Conservation (phyloP, 2,888 invertebrate genomes). For the Xestobium rufovillosum region DNA sequence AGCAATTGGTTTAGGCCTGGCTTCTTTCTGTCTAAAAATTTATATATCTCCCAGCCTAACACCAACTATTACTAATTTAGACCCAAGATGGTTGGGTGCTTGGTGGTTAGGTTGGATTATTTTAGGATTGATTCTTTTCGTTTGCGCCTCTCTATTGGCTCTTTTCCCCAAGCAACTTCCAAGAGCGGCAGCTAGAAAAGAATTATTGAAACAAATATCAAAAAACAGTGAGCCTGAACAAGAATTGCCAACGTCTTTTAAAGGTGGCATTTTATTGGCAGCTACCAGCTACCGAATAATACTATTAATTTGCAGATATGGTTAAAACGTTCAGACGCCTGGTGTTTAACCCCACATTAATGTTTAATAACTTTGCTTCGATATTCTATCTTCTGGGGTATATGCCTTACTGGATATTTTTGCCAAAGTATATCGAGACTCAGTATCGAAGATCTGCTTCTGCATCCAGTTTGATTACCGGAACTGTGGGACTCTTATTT, state of each 20-base stretch:
- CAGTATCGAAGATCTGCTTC: constrained; percentile 72
- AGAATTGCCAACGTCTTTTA: constrained; percentile 43
- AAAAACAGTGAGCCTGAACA: constrained; percentile 26
- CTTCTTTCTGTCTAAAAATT: constrained; percentile 56
- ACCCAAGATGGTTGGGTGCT: constrained; percentile 75
- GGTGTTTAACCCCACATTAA: constrained; percentile 57
- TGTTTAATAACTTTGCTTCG: constrained; percentile 66
- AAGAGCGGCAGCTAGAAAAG: constrained; percentile 52
- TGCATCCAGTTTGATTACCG: constrained; percentile 66
- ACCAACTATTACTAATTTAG: constrained; percentile 56
- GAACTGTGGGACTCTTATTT: constrained; percentile 60
- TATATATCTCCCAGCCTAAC: constrained; percentile 59
- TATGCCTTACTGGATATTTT: constrained; percentile 71
- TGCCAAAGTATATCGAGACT: constrained; percentile 77
- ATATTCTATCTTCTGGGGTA: constrained; percentile 66
- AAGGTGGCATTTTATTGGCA: constrained; percentile 27
- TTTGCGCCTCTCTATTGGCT: constrained; percentile 55
- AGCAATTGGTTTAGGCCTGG: constrained; percentile 58
- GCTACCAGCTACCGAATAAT: neutral
- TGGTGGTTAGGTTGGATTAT: constrained; percentile 76
- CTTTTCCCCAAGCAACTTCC: constrained; percentile 65
- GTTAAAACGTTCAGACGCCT: constrained; percentile 55
- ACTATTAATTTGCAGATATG: constrained; percentile 48
- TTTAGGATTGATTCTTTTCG: constrained; percentile 50
- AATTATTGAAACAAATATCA: constrained; percentile 30